Evolutionary conservation across 2,888 invertebrate genomes (phyloP).

Genomic region (Lithophane socia): DNA sequence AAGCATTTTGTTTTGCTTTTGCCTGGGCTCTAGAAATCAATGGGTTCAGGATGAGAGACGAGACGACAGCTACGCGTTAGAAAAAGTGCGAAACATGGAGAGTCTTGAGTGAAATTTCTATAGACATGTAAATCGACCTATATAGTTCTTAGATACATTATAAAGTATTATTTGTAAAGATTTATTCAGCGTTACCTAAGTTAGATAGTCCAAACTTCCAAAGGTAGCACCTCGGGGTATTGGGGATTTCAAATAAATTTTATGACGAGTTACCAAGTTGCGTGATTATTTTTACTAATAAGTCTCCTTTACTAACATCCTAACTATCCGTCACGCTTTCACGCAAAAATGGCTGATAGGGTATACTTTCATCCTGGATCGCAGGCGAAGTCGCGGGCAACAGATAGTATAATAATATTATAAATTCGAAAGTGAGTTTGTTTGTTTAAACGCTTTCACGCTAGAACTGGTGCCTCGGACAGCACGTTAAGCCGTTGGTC

Average conservation of each 20-base stretch:
- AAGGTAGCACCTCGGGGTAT: constrained; percentile 54
- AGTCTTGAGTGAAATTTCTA: constrained; percentile 16
- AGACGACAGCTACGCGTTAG: constrained; percentile 18
- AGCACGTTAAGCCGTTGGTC: no score
- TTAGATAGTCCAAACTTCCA: constrained; percentile 50
- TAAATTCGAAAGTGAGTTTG: no score
- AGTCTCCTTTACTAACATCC: constrained; percentile 26
- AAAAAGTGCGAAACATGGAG: not conserved
- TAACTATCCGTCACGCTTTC: no score
- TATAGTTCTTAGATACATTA: constrained; percentile 37
- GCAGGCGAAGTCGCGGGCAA: no score
- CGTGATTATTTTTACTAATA: constrained; percentile 56
- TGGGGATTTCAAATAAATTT: constrained; percentile 71
- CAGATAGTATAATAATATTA: no score
- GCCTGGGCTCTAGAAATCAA: not conserved
- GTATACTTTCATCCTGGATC: no score
- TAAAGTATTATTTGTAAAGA: constrained; percentile 56
- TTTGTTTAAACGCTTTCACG: no score
- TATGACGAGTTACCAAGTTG: constrained; percentile 65
- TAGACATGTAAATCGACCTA: constrained; percentile 52
- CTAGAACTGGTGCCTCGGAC: no score
- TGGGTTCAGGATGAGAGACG: not conserved
- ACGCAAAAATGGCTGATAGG: no score
- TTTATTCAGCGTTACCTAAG: constrained; percentile 59
- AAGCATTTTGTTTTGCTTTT: constrained; percentile 9